Base-by-base conservation (phyloP, 2,113 vertebrate species). In the Mormyrus lacerda region DNA sequence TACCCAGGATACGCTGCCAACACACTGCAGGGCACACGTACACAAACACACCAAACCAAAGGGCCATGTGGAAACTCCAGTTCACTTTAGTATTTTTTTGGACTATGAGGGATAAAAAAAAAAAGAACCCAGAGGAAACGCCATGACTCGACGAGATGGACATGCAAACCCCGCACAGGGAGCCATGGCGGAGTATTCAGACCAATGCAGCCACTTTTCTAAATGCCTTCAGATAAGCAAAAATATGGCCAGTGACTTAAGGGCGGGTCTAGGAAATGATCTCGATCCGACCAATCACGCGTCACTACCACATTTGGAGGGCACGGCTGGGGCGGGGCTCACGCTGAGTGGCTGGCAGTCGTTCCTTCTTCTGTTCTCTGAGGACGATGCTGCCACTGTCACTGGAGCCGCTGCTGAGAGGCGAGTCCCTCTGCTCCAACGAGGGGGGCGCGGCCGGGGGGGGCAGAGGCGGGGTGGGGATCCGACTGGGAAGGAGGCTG, bases 321-420 rank as follows among this genome's bases (percentile, higher is more conserved):
- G 51, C 27, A 6, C 4, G 51, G 50, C 31, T 4, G 35, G 11
- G 35, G 53, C 31, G 24, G 55, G 86, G 55, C 95, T 93, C 90
- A 96, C 96, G 94, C 90, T 96, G 95, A 85, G 92, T 92, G 0
- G 95, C 92, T 0, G 92, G 85, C 0, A 95, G 95, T 10, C 93
- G 95, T 89, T 97, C 96, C 55, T 89, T 94, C 90, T 93, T 95
- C 21, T 90, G 89, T 0, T 98, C 98, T n/a, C 97, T 95, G 82
- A 95, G 90, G 0, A 93, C 86, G 0, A 95, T 92, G 53, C 95
- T 90, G 0, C 95, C 94, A 0, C 92, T 94, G 42, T 98, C 97
- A 0, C 97, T 97, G 87, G 97, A 97, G 6, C 94, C 94, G 93
- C 93, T 97, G 93, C 93, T 92, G 97, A 24, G 95, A 96, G 92